Base-by-base conservation (phyloP, 2,888 invertebrate genomes). In the Amphipoea lucens region DNA sequence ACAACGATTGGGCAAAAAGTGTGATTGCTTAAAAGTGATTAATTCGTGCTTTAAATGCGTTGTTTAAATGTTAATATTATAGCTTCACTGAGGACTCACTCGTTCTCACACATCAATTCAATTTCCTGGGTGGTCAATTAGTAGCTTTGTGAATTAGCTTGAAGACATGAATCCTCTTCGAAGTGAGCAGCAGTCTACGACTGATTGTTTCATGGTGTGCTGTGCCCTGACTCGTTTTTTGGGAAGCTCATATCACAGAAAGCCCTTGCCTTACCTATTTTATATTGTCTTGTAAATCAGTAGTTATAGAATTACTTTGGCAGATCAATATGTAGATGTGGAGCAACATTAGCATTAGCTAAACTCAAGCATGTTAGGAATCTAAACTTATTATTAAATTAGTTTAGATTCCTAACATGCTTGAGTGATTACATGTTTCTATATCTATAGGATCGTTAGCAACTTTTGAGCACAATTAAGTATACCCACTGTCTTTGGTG, bases 11-110 rank as follows among this genome's bases (percentile, higher is more conserved):
- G 1, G 66, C 54, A 85, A 84, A 75, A 81, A 87, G 66, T 76
- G 67, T 71, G 63, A 81, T 79, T 76, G 79, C 62, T 70, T 70
- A 63, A 76, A 79, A 83, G 60, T 86, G 70, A 74, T 84, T 79
- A 66, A 74, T 74, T 82, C 68, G 51, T 45, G 40, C 17, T 14
- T 74, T 72, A 74, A 82, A 60, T 68, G 75, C 40, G 70, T 36
- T 67, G 78, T 82, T 86, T 60, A 70, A 69, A 86, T 86, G 86
- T 57, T 82, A 83, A 83, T 84, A 65, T 66, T 71, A 83, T 82
- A 84, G 83, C 86, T 84, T 86, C 70, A 82, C 83, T 78, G 74
- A 48, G 69, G 82, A 74, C 69, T 74, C 11, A 11, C 71, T 72
- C 36, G n/a, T 48, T 62, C 69, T 65, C 76, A 73, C 63, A 29